These are phyloP conservation scores for Myocastor coypus DNA, from an alignment of 2,113 vertebrate genomes.

Conservation along the genomic window DNA sequence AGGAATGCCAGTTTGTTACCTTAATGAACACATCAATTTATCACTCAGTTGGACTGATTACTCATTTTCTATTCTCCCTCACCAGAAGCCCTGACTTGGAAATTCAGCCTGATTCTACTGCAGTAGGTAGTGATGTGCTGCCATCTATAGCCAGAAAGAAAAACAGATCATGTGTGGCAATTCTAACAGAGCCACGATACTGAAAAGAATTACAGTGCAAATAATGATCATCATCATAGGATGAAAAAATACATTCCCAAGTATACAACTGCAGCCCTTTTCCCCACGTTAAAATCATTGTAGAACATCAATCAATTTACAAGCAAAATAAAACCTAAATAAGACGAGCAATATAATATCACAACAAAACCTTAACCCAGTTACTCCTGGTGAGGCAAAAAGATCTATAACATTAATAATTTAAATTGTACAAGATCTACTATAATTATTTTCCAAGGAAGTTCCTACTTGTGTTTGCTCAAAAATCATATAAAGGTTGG, in stretches of 20 bases:
- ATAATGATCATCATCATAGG: neutral
- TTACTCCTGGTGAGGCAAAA: neutral
- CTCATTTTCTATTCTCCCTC: slow-evolving; percentile 54
- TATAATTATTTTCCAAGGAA: neutral
- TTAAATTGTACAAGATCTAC: neutral
- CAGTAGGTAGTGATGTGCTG: slow-evolving; percentile 38
- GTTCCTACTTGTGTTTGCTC: neutral
- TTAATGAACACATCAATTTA: slow-evolving; percentile 47
- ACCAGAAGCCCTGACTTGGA: slow-evolving; percentile 42
- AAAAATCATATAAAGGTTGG: neutral
- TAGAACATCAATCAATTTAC: neutral
- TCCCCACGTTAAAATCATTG: neutral
- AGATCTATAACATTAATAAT: neutral
- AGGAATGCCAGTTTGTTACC: neutral
- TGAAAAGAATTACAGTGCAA: neutral
- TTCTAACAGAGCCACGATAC: neutral
- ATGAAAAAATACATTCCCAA: neutral
- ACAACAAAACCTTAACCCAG: neutral
- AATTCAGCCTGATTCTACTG: neutral
- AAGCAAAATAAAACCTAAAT: neutral
- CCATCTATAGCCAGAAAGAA: slow-evolving; percentile 64
- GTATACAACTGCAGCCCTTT: neutral
- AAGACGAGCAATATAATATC: neutral
- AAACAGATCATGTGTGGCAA: neutral
- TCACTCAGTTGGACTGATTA: slow-evolving; percentile 25